Evolutionary conservation across 2,797 vertebrate species (phyloP), one percentile per base, ranked within the genome.

Genomic region (Gallinago solitaria): DNA sequence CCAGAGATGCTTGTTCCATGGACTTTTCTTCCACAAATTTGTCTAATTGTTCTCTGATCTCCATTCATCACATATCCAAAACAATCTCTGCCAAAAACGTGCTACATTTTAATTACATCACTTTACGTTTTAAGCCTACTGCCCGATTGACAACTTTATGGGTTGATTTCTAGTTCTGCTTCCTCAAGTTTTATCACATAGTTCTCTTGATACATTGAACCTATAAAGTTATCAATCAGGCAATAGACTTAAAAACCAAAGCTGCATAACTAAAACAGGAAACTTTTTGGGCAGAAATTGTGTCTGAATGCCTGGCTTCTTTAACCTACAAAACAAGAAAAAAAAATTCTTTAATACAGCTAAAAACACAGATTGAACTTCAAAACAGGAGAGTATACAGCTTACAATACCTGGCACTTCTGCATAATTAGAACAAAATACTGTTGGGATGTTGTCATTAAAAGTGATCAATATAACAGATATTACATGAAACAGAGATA

Each of bases 31-130:
- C 37, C 27, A 75, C 23, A 43, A 23, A 41, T 37, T 39, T 37
- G 4, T 45, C n/a, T 35, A 60, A 56, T 43, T 48, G 1, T 7
- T 69, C 68, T 56, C 35, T 33, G 16, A 21, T 25, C 51, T 87
- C 60, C 17, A 13, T 30, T 80, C 27, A 28, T 23, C 39, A 61
- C 25, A 5, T 12, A 76, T 28, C 4, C 21, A 60, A 79, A 89
- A 39, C 2, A 45, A 76, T 16, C 12, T 74, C 48, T 33, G 17
- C 21, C 28, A 67, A 41, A 87, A 57, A 33, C 5, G 0, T 4
- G 12, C 3, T 32, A 21, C 0, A 0, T 57, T 68, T 83, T 48
- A 57, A 50, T 12, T 60, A 12, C 6, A 5, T 3, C 24, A 0
- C 19, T 90, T 50, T 54, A 23, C 1, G 3, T 11, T 76, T 70